Evolutionary conservation across 92 coral and sea anemone species (phyloP), one percentile per base, ranked within the genome.

Genomic region (Chrysogorgia sp.): DNA sequence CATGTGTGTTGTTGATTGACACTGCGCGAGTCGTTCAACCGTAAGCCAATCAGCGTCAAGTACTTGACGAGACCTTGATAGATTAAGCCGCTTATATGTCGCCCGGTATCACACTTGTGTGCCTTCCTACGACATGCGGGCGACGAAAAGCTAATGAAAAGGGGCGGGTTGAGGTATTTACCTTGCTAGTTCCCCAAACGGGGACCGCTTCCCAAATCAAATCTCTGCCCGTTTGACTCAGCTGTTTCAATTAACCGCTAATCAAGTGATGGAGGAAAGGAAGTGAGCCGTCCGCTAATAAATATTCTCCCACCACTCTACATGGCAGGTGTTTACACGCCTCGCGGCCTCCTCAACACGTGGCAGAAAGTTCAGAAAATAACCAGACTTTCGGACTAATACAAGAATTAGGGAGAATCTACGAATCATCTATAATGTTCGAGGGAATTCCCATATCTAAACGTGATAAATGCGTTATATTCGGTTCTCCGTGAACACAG

Each of bases 221-320:
- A 88, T 83, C 90, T 85, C 84, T 86, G 74, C 90, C 80, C 77
- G 88, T 82, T 34, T 80, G 82, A 77, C 92, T 96, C 99, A 96
- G 99, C 99, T 96, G 99, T 90, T 86, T 89, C 99, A 96, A 96
- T 96, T 96, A 96, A 96, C 91, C 92, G 90, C 77, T 96, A 96
- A 96, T 96, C 99, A 96, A 91, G 91, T 75, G 74, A 79, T 66
- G 90, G 92, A n/a, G n/a, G n/a, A 82, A 89, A 91, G 99, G 99
- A 96, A 96, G 91, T 92, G 92, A 96, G 92, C 97, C 90, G 99
- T 92, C 89, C 89, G 79, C 80, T 88, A 96, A 86, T 97, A 89
- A 96, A 89, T 89, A 89, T 90, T 91, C 97, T 82, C 84, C 85
- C 76, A 72, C 64, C 30, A 77, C 59, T 75, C 61, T 77, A n/a